Conservation (phyloP, 30 jellyfish, hydroid and myxozoan species). For the Turritopsis dohrnii region DNA sequence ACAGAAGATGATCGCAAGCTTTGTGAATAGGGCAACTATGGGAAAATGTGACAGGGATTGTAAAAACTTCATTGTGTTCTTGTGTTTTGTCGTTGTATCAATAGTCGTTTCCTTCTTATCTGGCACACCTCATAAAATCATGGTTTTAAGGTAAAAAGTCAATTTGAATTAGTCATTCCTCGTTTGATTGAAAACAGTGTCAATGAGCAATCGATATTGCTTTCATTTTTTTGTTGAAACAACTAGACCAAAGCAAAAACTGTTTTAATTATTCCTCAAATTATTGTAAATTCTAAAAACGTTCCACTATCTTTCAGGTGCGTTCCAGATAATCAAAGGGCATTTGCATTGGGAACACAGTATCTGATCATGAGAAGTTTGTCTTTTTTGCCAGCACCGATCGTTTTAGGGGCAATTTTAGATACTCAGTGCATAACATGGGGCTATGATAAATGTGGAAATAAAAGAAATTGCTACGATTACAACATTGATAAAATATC, state of each 20-base stretch:
- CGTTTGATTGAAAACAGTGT: not conserved
- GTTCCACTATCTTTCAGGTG: constrained; percentile 31
- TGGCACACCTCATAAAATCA: constrained; percentile 80
- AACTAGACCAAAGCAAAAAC: no score
- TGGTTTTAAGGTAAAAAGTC: constrained; percentile 52
- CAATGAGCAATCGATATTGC: not conserved
- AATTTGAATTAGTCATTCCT: not conserved
- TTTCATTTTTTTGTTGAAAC: no score
- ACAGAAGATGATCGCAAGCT: not conserved
- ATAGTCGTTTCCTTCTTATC: constrained; percentile 35
- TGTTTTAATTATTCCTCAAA: no score
- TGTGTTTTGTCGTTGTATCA: constrained; percentile 24
- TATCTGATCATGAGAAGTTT: constrained; percentile 78
- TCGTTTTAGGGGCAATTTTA: constrained; percentile 61
- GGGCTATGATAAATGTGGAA: constrained; percentile 72
- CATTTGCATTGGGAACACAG: constrained; percentile 82
- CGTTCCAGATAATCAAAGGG: constrained; percentile 91
- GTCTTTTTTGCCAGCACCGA: constrained; percentile 89
- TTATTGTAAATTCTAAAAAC: no score
- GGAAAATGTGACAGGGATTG: constrained; percentile 90
- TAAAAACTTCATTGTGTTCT: constrained; percentile 50
- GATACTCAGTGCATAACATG: constrained; percentile 71
- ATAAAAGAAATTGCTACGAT: constrained; percentile 61
- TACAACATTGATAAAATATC: constrained; percentile 64
- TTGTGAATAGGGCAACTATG: constrained; percentile 40